Conservation (phyloP, 2,113 vertebrate genomes). For the Anser cygnoides region DNA sequence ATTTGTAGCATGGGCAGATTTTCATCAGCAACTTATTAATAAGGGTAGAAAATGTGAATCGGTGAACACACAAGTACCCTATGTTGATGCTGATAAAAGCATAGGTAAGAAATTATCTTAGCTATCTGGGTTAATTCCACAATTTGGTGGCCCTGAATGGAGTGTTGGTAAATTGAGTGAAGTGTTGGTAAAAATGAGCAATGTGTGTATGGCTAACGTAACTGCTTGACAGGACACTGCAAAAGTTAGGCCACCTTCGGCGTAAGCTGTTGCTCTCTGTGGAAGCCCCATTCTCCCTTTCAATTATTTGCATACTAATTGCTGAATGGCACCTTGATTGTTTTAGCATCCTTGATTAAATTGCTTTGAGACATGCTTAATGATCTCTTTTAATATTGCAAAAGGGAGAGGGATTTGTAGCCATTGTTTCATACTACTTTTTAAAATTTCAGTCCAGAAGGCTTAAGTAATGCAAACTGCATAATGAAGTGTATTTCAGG, state of each 20-base stretch:
- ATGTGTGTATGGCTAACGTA: not conserved
- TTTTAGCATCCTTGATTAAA: constrained; percentile 9
- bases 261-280: not conserved
- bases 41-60: not conserved
- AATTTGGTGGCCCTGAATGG: not conserved
- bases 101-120: not conserved
- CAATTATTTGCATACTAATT: not conserved
- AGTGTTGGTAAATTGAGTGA: not conserved
- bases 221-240: not conserved
- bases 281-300: not conserved
- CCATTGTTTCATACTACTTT: not conserved
- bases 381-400: not conserved
- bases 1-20: not conserved
- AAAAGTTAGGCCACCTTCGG: not conserved
- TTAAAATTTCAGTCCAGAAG: not conserved
- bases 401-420: not conserved
- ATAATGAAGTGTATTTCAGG: not conserved
- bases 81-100: not conserved
- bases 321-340: not conserved
- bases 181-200: not conserved
- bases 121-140: not conserved
- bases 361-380: not conserved
- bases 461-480: not conserved
- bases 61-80: not conserved
- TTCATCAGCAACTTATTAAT: not conserved